Conservation (phyloP, 2,888 invertebrate species). For the Eudemis profundana region DNA sequence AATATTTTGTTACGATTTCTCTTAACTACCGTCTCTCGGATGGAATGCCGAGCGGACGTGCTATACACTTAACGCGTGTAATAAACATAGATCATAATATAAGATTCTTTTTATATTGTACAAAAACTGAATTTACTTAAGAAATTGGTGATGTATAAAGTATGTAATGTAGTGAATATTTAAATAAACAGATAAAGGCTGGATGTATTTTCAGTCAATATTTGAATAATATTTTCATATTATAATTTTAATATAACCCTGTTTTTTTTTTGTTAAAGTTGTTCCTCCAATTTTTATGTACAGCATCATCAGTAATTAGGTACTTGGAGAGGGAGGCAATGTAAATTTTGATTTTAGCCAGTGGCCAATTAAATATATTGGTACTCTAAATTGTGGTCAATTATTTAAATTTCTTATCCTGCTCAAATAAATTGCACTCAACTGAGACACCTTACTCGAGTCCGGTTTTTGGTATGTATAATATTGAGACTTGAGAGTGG, state of each 20-base stretch:
- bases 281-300: conserved; percentile 79
- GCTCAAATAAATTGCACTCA: too few relatives aligned
- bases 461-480: too few relatives aligned
- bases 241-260: conserved; percentile 85
- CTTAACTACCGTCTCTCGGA: conserved; percentile 76
- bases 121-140: conserved; percentile 86
- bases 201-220: conserved; percentile 80
- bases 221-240: conserved; percentile 84
- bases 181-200: conserved; percentile 84
- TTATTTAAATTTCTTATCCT: conserved; percentile 62
- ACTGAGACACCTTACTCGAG: too few relatives aligned
- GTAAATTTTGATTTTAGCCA: conserved; percentile 83
- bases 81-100: conserved; percentile 77
- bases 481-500: too few relatives aligned
- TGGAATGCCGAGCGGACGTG: conserved; percentile 77
- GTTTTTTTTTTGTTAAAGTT: conserved; percentile 83
- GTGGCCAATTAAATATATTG: conserved; percentile 85
- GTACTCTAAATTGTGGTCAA: conserved; percentile 76
- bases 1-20: conserved; percentile 82
- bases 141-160: conserved; percentile 86
- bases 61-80: conserved; percentile 75
- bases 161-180: conserved; percentile 82
- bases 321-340: conserved; percentile 72
- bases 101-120: conserved; percentile 86
- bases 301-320: conserved; percentile 62